Evolutionary conservation across 2,113 vertebrate species (phyloP).

Genomic region (Microcebus griseorufus): DNA sequence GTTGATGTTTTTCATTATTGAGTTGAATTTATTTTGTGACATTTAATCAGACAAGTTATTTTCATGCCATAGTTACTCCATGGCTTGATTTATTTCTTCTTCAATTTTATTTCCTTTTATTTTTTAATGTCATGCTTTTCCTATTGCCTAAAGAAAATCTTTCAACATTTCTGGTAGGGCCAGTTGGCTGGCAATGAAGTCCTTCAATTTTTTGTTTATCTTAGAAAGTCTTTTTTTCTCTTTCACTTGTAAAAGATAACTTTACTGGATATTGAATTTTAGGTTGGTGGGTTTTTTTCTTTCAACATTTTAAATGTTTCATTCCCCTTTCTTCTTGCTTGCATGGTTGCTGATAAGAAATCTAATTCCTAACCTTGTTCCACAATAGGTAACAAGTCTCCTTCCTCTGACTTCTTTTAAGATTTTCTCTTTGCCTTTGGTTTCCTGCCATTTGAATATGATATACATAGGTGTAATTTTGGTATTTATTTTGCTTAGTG

Average conservation of each 20-base stretch:
- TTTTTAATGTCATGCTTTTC: not conserved
- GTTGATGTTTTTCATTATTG: not conserved
- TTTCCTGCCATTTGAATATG: not conserved
- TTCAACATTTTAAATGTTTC: not conserved
- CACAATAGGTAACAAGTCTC: not conserved
- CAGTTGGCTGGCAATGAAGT: not conserved
- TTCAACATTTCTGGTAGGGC: not conserved
- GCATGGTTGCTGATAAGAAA: not conserved
- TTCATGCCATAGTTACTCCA: not conserved
- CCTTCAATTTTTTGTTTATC: not conserved
- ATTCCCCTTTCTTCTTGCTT: not conserved
- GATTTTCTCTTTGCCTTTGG: not conserved
- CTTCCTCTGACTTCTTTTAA: not conserved
- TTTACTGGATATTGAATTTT: not conserved
- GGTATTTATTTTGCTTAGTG: not conserved
- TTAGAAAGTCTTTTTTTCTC: not conserved
- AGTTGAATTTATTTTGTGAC: not conserved
- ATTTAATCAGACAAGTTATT: not conserved
- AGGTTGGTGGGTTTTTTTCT: not conserved
- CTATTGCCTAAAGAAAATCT: not conserved
- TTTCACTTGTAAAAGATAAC: not conserved
- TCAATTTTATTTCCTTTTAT: not conserved
- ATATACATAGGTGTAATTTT: accelerated
- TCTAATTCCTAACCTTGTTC: not conserved
- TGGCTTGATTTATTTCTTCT: not conserved